A percentile compares a stretch with the other conserved stretches of the same genome.
phyloP scores from a whole-genome alignment of 2,797 vertebrate species.

The Zenarchopterus dispar region DNA sequence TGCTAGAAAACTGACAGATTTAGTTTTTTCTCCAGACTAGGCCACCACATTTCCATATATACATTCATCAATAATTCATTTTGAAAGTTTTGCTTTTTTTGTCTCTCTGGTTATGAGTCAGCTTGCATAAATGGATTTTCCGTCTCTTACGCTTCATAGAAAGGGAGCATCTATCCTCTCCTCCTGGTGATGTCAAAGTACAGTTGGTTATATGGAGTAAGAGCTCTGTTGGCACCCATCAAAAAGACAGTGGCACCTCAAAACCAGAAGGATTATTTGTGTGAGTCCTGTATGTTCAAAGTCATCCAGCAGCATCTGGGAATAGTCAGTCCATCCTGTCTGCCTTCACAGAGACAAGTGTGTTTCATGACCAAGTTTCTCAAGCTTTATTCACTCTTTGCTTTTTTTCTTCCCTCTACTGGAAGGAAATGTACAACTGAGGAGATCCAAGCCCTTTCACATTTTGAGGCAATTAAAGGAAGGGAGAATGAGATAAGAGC shows the following conservation, averaged over 20 bases:
- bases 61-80: conserved; percentile 62
- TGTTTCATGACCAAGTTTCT: conserved; percentile 74
- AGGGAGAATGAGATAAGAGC: conserved; percentile 27
- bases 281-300: conserved; percentile 77
- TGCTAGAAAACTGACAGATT: conserved; percentile 38
- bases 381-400: conserved; percentile 72
- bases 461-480: conserved; percentile 35
- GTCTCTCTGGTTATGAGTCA: conserved; percentile 70
- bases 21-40: conserved; percentile 30
- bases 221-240: conserved; percentile 71
- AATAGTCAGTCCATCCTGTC: conserved; percentile 67
- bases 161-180: conserved; percentile 68
- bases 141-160: conserved; percentile 73
- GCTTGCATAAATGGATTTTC: conserved; percentile 77
- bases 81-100: conserved; percentile 57
- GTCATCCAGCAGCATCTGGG: conserved; percentile 75
- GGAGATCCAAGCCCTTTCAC: conserved; percentile 40
- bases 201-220: conserved; percentile 64
- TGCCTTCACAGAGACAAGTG: conserved; percentile 71
- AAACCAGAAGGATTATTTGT: conserved; percentile 74
- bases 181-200: conserved; percentile 72
- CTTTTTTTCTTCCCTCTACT: conserved; percentile 10
- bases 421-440: conserved; percentile 11
- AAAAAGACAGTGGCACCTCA: conserved; percentile 64
- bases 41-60: conserved; percentile 69